A percentile compares a stretch with the other conserved stretches of the same genome.
Conservation (phyloP, 1,140 invertebrate species). For the Odontomachus brunneus region DNA sequence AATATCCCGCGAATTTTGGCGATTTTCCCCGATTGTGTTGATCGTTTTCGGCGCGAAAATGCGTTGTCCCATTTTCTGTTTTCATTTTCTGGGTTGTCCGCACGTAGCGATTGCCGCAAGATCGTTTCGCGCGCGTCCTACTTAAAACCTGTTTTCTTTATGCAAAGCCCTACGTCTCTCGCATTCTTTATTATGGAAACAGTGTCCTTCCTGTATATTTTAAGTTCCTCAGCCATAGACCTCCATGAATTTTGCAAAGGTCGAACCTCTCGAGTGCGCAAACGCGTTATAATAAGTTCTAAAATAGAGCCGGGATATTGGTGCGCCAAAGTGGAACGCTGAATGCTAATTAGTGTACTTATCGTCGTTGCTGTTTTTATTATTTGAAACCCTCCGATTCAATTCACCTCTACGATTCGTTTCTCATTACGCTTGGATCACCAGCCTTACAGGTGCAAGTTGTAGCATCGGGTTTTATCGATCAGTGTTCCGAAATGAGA, state of each 20-base stretch:
- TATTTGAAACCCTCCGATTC: no score
- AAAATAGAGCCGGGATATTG: not conserved
- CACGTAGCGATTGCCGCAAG: not conserved
- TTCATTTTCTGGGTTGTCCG: not conserved
- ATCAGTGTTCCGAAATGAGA: not conserved
- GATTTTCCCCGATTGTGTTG: conserved; percentile 38
- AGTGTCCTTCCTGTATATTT: conserved; percentile 20
- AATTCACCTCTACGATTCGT: not conserved
- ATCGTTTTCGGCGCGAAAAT: conserved; percentile 34
- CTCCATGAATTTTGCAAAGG: conserved; percentile 49
- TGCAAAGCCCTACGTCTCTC: not conserved
- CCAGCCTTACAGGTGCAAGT: not conserved
- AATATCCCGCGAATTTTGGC: no score
- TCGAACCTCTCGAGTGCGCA: not conserved
- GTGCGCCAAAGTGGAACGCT: not conserved
- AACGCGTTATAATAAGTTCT: not conserved
- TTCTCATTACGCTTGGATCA: not conserved
- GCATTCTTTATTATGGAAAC: conserved; percentile 19
- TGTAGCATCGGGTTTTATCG: not conserved
- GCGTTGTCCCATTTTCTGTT: not conserved
- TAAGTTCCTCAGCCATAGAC: conserved; percentile 8
- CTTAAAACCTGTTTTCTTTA: conserved; percentile 37
- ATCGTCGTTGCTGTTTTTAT: no score
- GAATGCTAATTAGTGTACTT: not conserved
- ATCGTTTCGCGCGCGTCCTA: conserved; percentile 17